A percentile compares a stretch with the other conserved stretches of the same genome.
Conservation (phyloP, 2,888 invertebrate species). For the Coremacera marginata region DNA sequence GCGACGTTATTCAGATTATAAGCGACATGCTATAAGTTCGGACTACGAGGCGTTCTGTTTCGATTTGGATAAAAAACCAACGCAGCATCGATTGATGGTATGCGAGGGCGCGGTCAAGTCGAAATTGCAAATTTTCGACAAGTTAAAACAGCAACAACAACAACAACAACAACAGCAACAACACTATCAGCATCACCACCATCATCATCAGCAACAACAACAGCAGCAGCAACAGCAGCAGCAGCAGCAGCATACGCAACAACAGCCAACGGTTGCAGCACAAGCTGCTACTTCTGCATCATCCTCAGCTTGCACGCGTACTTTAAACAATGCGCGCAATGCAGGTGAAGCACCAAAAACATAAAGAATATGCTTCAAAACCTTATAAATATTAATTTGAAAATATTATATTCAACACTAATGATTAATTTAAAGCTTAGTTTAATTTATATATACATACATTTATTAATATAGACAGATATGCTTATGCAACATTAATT, state of each 20-base stretch:
- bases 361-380: slow-evolving; percentile 29
- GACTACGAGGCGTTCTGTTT: slow-evolving; percentile 68
- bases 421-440: slow-evolving; percentile 21
- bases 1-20: slow-evolving; percentile 63
- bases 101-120: slow-evolving; percentile 90
- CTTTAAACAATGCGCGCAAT: slow-evolving; percentile 37
- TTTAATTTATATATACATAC: slow-evolving; percentile 5
- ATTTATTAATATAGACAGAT: not conserved
- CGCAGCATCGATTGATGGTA: slow-evolving; percentile 78
- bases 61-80: slow-evolving; percentile 69
- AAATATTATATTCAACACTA: slow-evolving; percentile 4
- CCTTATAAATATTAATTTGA: slow-evolving; percentile 9
- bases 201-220: slow-evolving; percentile 26
- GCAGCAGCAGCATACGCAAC: slow-evolving; percentile 19
- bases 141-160: slow-evolving; percentile 71
- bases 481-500: not conserved
- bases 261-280: slow-evolving; percentile 32
- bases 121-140: slow-evolving; percentile 88
- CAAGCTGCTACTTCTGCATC: slow-evolving; percentile 40
- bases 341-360: slow-evolving; percentile 44
- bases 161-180: slow-evolving; percentile 49
- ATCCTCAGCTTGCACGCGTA: slow-evolving; percentile 39
- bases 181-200: slow-evolving; percentile 24
- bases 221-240: slow-evolving; percentile 31
- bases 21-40: slow-evolving; percentile 60